A percentile compares a stretch with the other conserved stretches of the same genome.
Conservation (phyloP, 2,797 vertebrate genomes). For the Sebastiscus tertius region DNA sequence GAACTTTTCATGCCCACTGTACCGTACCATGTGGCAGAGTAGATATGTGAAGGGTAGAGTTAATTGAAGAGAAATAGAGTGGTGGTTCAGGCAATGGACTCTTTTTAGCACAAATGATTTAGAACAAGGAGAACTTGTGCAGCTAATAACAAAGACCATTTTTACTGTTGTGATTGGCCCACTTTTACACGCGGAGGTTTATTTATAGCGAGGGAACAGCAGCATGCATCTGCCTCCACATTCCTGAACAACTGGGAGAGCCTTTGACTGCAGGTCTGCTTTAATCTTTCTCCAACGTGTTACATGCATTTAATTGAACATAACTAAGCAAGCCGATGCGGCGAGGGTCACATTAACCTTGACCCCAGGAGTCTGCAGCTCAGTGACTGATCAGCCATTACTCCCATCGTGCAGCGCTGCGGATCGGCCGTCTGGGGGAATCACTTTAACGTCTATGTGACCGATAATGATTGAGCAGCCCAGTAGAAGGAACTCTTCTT, state of each 20-base stretch:
- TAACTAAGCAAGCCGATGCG: conserved; percentile 63
- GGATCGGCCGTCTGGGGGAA: conserved; percentile 47
- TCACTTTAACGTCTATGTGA: conserved; percentile 41
- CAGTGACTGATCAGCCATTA: conserved; percentile 60
- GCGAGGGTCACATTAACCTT: conserved; percentile 67
- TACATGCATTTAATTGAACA: conserved; percentile 67
- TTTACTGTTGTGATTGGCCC: conserved; percentile 19
- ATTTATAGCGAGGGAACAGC: conserved; percentile 26
- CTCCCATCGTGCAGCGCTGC: conserved; percentile 54
- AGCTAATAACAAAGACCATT: conserved; percentile 19
- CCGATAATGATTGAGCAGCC: conserved; percentile 54
- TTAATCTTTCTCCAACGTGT: conserved; percentile 63
- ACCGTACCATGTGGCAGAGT: not conserved
- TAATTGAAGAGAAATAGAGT: conserved; percentile 35
- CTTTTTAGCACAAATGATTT: conserved; percentile 29
- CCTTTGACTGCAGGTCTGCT: conserved; percentile 58
- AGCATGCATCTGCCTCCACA: conserved; percentile 17
- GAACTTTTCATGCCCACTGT: not conserved
- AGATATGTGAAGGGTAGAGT: conserved; percentile 1
- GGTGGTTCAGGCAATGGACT: not conserved
- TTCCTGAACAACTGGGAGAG: conserved; percentile 50
- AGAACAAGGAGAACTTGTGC: not conserved
- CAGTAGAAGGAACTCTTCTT: conserved; percentile 44
- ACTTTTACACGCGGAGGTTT: conserved; percentile 19
- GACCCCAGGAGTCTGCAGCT: conserved; percentile 60